Conservation (phyloP, 2,888 invertebrate genomes). For the Papilio demoleus region DNA sequence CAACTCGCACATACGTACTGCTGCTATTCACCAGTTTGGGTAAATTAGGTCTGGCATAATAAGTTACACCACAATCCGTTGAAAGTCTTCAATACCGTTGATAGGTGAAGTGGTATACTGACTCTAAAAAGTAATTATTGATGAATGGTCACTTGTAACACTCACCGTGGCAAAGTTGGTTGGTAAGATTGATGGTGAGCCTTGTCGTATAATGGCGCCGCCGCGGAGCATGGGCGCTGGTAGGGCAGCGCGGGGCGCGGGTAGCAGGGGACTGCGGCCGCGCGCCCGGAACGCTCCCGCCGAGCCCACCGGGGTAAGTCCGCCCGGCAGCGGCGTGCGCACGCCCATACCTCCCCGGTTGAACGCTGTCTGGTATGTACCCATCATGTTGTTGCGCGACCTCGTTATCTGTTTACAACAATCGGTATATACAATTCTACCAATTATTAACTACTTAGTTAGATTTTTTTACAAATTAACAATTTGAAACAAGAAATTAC, state of each 20-base stretch:
- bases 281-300: conserved; percentile 55
- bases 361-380: conserved; percentile 64
- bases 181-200: conserved; percentile 78
- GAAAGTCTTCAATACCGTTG: neutral
- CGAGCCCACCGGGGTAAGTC: conserved; percentile 52
- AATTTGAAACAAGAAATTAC: conserved; percentile 56
- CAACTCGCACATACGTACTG: neutral
- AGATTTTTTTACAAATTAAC: too few relatives aligned
- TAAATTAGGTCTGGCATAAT: conserved; percentile 24
- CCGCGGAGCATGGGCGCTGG: conserved; percentile 60
- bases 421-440: neutral
- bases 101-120: neutral
- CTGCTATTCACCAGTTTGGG: conserved; percentile 13
- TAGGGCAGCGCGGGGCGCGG: conserved; percentile 52
- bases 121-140: neutral
- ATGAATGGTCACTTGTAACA: conserved; percentile 34
- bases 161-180: conserved; percentile 86
- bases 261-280: conserved; percentile 60
- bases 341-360: conserved; percentile 70
- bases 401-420: conserved; percentile 56
- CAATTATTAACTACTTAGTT: too few relatives aligned
- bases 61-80: neutral
- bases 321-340: conserved; percentile 64
- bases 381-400: conserved; percentile 65
- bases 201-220: conserved; percentile 85